Conservation (phyloP, 2,888 invertebrate species). For the Hermodice carunculata region DNA sequence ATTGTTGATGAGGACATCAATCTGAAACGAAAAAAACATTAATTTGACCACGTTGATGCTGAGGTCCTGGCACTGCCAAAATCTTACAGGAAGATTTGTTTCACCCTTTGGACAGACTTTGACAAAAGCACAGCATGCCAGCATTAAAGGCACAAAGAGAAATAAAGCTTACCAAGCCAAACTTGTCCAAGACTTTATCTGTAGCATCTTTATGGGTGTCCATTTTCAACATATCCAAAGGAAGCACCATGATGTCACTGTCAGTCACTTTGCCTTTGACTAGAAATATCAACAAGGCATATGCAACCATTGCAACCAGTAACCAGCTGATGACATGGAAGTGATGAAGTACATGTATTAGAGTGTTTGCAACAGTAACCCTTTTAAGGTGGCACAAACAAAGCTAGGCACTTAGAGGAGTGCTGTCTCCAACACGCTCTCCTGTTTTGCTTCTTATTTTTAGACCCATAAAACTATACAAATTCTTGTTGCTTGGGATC, state of each 20-base stretch:
- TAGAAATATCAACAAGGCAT: too few species aligned
- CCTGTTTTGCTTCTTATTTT: too few species aligned
- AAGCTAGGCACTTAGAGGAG: too few species aligned
- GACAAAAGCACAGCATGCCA: background rate
- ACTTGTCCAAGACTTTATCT: slow-evolving; percentile 76
- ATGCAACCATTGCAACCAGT: too few species aligned
- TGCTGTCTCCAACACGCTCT: too few species aligned
- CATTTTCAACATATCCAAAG: slow-evolving; percentile 78
- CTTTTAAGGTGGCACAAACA: too few species aligned
- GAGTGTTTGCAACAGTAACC: too few species aligned
- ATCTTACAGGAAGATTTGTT: background rate
- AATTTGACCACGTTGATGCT: background rate
- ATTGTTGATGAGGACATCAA: slow-evolving; percentile 85
- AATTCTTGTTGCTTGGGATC: too few species aligned
- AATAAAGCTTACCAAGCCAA: slow-evolving; percentile 71
- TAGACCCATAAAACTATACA: too few species aligned
- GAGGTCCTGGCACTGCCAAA: background rate
- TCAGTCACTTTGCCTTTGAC: slow-evolving; percentile 49
- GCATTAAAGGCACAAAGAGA: background rate
- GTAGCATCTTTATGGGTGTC: slow-evolving; percentile 76
- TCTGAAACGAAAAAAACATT: slow-evolving; percentile 56
- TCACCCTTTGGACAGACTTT: background rate
- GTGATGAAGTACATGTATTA: too few species aligned
- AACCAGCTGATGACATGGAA: too few species aligned
- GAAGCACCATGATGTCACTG: slow-evolving; percentile 78